Percentiles rank a stretch among this genome's conserved stretches.
These are phyloP conservation scores for Parnassius apollo DNA, from an alignment of 2,888 invertebrate genomes.

Conservation along the genomic window DNA sequence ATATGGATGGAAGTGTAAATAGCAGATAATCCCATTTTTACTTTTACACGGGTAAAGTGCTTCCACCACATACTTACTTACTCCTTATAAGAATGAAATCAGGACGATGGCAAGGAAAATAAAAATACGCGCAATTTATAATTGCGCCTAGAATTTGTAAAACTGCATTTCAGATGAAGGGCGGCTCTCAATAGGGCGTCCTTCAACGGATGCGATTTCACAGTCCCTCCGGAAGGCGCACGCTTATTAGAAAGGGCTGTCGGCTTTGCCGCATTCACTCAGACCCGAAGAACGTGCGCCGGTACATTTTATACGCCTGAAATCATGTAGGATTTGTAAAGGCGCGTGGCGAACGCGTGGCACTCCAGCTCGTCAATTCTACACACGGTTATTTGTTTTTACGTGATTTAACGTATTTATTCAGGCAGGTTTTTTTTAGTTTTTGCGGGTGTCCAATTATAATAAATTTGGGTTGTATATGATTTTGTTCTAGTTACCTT, in stretches of 20 bases:
- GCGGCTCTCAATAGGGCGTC: conserved; percentile 39
- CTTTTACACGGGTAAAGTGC: too few species aligned
- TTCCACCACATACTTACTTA: too few species aligned
- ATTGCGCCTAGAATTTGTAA: conserved; percentile 11
- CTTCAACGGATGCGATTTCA: conserved; percentile 47
- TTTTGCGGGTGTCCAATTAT: conserved; percentile 11
- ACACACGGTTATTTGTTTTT: conserved; percentile 66
- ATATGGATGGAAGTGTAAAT: too few species aligned
- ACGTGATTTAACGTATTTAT: conserved; percentile 72
- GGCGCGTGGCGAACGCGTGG: conserved; percentile 53
- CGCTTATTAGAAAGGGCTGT: conserved; percentile 66
- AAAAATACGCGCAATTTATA: conserved; percentile 12
- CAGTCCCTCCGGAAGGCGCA: conserved; percentile 48
- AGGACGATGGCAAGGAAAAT: too few species aligned
- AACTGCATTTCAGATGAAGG: conserved; percentile 25
- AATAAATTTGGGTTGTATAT: background rate
- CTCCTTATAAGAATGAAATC: too few species aligned
- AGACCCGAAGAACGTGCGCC: conserved; percentile 30
- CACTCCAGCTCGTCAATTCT: conserved; percentile 36
- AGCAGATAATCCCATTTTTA: too few species aligned
- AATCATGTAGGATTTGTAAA: conserved; percentile 45
- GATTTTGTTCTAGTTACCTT: background rate
- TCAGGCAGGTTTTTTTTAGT: conserved; percentile 33
- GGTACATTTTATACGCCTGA: conserved; percentile 41
- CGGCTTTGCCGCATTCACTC: conserved; percentile 47